Percentiles rank a stretch among this genome's conserved stretches.
phyloP scores from a whole-genome alignment of 2,113 vertebrate species.

The Xenotilapia longispinis region DNA sequence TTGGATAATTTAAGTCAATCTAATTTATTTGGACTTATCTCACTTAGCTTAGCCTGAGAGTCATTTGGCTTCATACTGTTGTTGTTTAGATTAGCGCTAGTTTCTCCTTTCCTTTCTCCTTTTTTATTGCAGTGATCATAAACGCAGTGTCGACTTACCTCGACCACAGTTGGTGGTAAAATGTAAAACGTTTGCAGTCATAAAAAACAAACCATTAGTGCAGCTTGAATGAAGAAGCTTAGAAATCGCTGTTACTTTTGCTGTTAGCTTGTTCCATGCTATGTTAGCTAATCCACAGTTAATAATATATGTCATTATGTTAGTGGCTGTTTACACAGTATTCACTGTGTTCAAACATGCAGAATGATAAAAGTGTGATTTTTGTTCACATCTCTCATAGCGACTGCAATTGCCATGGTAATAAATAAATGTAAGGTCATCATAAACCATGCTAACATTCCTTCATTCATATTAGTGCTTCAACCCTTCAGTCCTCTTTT shows the following conservation, averaged over 20 bases:
- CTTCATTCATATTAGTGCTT: not conserved
- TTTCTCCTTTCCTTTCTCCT: not conserved
- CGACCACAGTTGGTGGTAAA: not conserved
- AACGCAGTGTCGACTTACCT: not conserved
- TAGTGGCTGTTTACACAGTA: rapidly evolving
- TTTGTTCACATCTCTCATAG: not conserved
- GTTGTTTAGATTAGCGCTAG: not conserved
- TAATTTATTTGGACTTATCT: not conserved
- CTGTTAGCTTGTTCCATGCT: not conserved
- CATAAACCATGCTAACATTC: not conserved
- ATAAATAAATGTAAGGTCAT: not conserved
- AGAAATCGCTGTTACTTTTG: not conserved
- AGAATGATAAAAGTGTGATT: not conserved
- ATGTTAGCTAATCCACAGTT: not conserved
- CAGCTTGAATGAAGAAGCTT: not conserved
- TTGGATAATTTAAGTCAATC: not conserved
- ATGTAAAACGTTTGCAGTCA: not conserved
- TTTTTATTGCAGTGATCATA: not conserved
- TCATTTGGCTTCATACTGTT: not conserved
- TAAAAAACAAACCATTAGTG: not conserved
- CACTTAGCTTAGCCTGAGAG: not conserved
- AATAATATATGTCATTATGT: not conserved
- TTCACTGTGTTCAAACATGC: not conserved
- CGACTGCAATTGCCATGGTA: not conserved
- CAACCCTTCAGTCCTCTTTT: not conserved